Evolutionary conservation across 2,797 vertebrate genomes (phyloP), one percentile per base, ranked within the genome.

Genomic region (Poecilia wingei): DNA sequence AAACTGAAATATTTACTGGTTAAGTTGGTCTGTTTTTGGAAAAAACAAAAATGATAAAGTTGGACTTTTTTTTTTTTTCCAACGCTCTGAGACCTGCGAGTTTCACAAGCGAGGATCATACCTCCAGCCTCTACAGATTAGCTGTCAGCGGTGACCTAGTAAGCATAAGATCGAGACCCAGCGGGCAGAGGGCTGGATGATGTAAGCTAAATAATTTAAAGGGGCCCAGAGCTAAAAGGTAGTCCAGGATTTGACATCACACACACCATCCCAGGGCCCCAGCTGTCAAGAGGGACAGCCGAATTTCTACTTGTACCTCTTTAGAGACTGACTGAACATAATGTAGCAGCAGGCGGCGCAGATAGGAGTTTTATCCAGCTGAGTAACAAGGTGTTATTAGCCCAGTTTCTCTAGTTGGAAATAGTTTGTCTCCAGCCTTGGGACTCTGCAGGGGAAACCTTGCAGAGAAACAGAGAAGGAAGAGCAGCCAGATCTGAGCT

Each of bases 161-260:
- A 77, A 61, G 31, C 53, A 45, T 64, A 70, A 55, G 59, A 79
- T 74, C 66, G 55, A 59, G 45, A 46, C 51, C 36, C 55, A 41
- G 55, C 2, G 75, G 14, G 64, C 79, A 46, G 77, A 72, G 71
- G 5, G 49, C 36, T 75, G 72, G 57, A 77, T 78, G 59, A 80
- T 84, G 49, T n/a, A 76, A 80, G 69, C 49, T 81, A 76, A 85
- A 88, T 82, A 79, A 82, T 86, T 84, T 47, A 82, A 53, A 46
- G 31, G n/a, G 3, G 10, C 61, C 45, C 41, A 53, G 53, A 76
- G 51, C 70, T n/a, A 53, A 68, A 79, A 72, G 25, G 43, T 14
- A 28, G 53, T 16, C 22, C 41, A 61, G 70, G 55, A 74, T 51
- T 47, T 61, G 49, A 72, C 81, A 79, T 76, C 25, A 57, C 76